Evolutionary conservation across 35 echinoderm and acorn worm genomes (phyloP).

Genomic region (Apostichopus parvimensis): DNA sequence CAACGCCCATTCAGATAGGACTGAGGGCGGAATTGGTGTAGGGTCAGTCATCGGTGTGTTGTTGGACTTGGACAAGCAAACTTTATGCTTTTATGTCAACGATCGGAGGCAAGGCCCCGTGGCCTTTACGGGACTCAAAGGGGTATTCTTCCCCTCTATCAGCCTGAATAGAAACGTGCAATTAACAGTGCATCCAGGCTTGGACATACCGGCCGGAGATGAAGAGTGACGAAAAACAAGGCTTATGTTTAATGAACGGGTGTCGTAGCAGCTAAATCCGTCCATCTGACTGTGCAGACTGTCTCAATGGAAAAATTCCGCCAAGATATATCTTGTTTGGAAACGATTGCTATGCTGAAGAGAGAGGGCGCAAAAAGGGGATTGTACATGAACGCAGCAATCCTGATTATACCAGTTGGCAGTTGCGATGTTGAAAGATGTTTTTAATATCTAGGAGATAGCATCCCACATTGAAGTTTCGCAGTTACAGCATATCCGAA

Average conservation of each 20-base stretch:
- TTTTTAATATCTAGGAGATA: too few relatives aligned
- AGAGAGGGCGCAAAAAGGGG: neutral
- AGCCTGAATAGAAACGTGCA: constrained; percentile 97
- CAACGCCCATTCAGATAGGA: constrained; percentile 88
- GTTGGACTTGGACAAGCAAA: constrained; percentile 87
- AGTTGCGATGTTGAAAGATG: too few relatives aligned
- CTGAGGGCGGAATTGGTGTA: constrained; percentile 91
- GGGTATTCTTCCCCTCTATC: constrained; percentile 93
- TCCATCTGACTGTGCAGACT: constrained; percentile 21
- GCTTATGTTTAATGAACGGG: neutral
- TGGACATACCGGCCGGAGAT: constrained; percentile 84
- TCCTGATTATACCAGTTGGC: too few relatives aligned
- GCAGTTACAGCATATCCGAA: too few relatives aligned
- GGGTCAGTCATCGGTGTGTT: constrained; percentile 92
- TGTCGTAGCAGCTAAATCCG: constrained; percentile 28
- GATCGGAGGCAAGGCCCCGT: constrained; percentile 83
- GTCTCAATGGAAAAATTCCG: neutral
- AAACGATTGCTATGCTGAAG: neutral
- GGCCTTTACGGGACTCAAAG: constrained; percentile 79
- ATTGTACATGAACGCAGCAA: too few relatives aligned
- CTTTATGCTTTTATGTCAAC: constrained; percentile 84
- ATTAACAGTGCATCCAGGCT: constrained; percentile 91
- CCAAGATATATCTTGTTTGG: neutral
- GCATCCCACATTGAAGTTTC: too few relatives aligned
- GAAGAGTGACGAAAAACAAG: neutral